Conservation (phyloP, 1,140 invertebrate genomes). For the Diorhabda elongata region DNA sequence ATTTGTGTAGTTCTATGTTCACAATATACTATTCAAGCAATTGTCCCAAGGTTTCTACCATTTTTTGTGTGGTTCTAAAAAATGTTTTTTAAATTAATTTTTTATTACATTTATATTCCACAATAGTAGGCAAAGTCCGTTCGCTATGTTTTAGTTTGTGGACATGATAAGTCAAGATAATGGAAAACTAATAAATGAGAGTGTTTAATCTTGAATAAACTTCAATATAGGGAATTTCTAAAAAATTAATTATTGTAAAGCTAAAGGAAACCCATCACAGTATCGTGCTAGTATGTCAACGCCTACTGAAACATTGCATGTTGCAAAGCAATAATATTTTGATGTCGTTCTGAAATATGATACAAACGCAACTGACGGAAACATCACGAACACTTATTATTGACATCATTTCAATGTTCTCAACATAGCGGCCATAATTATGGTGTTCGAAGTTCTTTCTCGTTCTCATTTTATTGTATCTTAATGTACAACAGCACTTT, state of each 20-base stretch:
- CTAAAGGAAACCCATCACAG: not conserved
- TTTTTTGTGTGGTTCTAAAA: too few relatives aligned
- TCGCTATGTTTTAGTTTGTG: too few relatives aligned
- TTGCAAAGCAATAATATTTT: conserved; percentile 33
- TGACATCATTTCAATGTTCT: conserved; percentile 3
- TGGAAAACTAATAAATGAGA: too few relatives aligned
- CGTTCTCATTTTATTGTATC: not conserved
- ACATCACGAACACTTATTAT: conserved; percentile 19
- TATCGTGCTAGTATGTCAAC: conserved; percentile 34
- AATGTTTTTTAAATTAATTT: too few relatives aligned
- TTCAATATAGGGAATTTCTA: not conserved
- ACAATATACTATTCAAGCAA: too few relatives aligned
- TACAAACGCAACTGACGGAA: conserved; percentile 20
- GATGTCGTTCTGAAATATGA: conserved; percentile 33
- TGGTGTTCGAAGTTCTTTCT: not conserved
- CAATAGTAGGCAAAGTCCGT: too few relatives aligned
- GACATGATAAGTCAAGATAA: too few relatives aligned
- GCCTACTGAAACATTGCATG: conserved; percentile 35
- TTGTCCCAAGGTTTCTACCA: too few relatives aligned
- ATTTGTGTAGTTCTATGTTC: too few relatives aligned
- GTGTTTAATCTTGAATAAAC: too few relatives aligned
- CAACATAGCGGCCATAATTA: conserved; percentile 1
- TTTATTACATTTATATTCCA: too few relatives aligned
- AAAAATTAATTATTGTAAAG: conserved; percentile 11
- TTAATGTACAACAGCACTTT: not conserved